Conservation (phyloP, 1,140 invertebrate genomes). For the Diachasma alloeum region DNA sequence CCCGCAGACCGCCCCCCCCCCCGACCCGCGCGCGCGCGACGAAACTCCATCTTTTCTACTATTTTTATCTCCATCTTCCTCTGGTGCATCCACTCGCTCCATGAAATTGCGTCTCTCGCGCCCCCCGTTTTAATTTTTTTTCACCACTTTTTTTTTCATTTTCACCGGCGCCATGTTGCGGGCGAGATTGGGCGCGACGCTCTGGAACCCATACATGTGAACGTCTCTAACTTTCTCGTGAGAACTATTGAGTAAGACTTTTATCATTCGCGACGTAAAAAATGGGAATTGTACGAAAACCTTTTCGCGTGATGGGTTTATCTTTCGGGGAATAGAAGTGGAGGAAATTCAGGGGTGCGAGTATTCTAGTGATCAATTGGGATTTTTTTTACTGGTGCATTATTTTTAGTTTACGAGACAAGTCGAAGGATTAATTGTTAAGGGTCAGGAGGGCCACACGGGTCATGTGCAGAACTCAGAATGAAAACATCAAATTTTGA, state of each 20-base stretch:
- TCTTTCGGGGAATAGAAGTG: not conserved
- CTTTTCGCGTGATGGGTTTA: not conserved
- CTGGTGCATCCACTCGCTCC: conserved; percentile 41
- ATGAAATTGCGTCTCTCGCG: conserved; percentile 49
- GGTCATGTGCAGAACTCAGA: too few relatives aligned
- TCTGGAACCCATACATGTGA: conserved; percentile 29
- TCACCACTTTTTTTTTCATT: conserved; percentile 15
- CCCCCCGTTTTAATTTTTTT: not conserved
- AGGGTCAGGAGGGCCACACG: too few relatives aligned
- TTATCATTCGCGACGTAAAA: not conserved
- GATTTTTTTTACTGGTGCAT: too few relatives aligned
- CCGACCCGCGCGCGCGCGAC: conserved; percentile 51
- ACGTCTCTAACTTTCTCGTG: conserved; percentile 24
- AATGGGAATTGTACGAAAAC: not conserved
- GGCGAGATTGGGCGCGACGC: conserved; percentile 49
- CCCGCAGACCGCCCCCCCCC: conserved; percentile 50
- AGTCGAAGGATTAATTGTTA: too few relatives aligned
- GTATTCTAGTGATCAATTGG: too few relatives aligned
- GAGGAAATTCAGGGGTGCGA: not conserved
- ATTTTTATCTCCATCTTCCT: conserved; percentile 10
- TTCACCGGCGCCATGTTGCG: conserved; percentile 62
- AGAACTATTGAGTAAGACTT: conserved; percentile 12
- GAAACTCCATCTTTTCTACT: conserved; percentile 46
- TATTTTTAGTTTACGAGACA: not conserved
- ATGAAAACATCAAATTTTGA: too few relatives aligned